phyloP scores from a whole-genome alignment of 2,797 vertebrate genomes.

The Scomberomorus guttatus region DNA sequence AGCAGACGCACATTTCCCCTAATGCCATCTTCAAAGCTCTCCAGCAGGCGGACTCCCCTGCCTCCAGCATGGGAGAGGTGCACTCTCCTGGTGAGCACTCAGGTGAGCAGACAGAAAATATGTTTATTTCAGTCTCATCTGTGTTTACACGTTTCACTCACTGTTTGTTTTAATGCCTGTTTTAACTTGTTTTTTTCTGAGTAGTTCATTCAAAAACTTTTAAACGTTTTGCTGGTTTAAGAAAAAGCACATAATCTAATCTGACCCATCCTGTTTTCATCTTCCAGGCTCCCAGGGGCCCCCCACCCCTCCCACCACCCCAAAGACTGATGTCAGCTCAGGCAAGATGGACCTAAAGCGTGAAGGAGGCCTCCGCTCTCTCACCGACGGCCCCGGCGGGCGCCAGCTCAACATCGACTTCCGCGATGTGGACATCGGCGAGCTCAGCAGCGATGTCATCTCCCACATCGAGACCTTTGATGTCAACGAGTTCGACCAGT shows the following conservation, averaged over 20 bases:
- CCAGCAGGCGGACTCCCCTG: conserved; percentile 95
- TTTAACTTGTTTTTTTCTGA: not conserved
- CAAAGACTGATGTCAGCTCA: conserved; percentile 92
- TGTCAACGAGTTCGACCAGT: conserved; percentile 97
- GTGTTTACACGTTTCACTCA: accelerated
- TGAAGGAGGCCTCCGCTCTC: conserved; percentile 87
- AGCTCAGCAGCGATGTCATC: conserved; percentile 98
- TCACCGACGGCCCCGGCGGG: conserved; percentile 85
- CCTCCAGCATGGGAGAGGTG: conserved; percentile 96
- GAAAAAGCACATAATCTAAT: conserved; percentile 6
- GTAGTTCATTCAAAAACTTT: not conserved
- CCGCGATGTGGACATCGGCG: conserved; percentile 96
- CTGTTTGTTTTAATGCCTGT: not conserved
- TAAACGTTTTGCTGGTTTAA: not conserved
- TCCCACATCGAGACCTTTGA: conserved; percentile 98
- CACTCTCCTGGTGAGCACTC: conserved; percentile 96
- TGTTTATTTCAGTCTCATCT: not conserved
- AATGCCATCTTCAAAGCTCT: conserved; percentile 97
- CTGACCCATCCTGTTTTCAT: not conserved
- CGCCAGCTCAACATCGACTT: conserved; percentile 98
- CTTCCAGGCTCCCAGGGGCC: conserved; percentile 93
- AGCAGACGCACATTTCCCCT: conserved; percentile 95
- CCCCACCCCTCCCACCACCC: conserved; percentile 96
- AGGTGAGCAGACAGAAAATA: conserved; percentile 80
- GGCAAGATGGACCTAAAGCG: conserved; percentile 95